phyloP scores from a whole-genome alignment of 92 coral and sea anemone genomes.

The Actinernus sp. region DNA sequence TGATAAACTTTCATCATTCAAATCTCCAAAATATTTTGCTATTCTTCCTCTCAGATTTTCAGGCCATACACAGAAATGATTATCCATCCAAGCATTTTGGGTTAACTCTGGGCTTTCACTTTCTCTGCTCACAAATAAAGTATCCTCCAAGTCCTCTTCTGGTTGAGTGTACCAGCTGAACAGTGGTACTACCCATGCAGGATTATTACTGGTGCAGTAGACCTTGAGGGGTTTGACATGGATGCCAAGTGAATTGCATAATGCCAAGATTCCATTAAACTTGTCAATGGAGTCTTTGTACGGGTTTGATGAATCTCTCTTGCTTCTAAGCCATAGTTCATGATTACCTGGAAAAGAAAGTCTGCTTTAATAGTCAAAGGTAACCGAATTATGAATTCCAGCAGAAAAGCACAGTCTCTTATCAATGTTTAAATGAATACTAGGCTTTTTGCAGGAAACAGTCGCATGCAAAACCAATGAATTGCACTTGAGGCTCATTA shows the following conservation, averaged over 20 bases:
- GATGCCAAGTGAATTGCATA: conserved; percentile 68
- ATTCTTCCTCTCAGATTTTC: conserved; percentile 17
- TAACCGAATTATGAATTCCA: no score
- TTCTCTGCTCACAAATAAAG: conserved; percentile 57
- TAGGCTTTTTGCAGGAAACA: no score
- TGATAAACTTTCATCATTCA: conserved; percentile 37
- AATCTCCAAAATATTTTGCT: conserved; percentile 64
- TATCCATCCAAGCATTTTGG: conserved; percentile 81
- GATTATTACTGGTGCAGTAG: conserved; percentile 11
- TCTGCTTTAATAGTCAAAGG: no score
- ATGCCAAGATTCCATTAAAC: conserved; percentile 52
- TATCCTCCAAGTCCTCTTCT: conserved; percentile 56
- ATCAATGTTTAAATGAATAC: no score
- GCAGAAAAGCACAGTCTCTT: no score
- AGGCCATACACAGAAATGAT: conserved; percentile 79
- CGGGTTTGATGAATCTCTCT: conserved; percentile 1
- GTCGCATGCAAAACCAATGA: no score
- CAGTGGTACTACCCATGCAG: conserved; percentile 75
- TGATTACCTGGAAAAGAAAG: conserved; percentile 65
- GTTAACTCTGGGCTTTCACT: conserved; percentile 66
- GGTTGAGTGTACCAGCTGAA: conserved; percentile 84
- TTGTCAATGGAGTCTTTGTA: conserved; percentile 66
- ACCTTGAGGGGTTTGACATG: conserved; percentile 65
- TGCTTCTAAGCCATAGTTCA: conserved; percentile 70
- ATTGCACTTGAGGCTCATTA: no score